Conservation (phyloP, 2,888 invertebrate species). For the Conchocele bisecta region DNA sequence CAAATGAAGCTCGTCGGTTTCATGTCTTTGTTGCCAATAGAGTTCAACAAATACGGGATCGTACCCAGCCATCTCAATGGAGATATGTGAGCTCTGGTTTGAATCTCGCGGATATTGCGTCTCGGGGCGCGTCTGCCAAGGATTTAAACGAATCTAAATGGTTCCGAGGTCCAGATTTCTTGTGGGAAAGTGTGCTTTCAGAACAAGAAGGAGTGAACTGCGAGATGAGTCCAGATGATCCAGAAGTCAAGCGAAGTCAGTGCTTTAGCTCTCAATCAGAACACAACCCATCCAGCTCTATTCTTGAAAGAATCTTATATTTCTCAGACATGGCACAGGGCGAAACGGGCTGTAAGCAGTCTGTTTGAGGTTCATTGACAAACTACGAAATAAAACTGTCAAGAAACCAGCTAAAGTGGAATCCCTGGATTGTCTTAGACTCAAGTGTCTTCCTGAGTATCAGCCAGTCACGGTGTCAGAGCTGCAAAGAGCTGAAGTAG, state of each 20-base stretch:
- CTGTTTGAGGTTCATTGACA: conserved; percentile 2
- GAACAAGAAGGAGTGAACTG: not conserved
- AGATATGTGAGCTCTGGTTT: conserved; percentile 24
- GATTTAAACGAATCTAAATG: conserved; percentile 20
- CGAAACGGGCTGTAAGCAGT: not conserved
- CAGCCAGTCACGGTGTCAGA: conserved; percentile 4
- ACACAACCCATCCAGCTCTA: not conserved
- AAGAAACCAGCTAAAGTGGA: not conserved
- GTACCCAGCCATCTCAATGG: conserved; percentile 36
- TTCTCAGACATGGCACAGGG: conserved; percentile 1
- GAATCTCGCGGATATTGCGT: conserved; percentile 54
- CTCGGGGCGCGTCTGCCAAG: conserved; percentile 28
- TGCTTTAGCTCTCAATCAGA: not conserved
- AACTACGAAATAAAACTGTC: not conserved
- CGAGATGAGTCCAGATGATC: not conserved
- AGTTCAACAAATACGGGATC: conserved; percentile 25
- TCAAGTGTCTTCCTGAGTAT: not conserved
- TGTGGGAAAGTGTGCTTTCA: not conserved
- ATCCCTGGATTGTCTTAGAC: too few species aligned
- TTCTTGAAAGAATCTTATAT: not conserved
- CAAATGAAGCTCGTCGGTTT: not conserved
- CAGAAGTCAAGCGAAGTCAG: conserved; percentile 1
- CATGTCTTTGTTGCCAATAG: not conserved
- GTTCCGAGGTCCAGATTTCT: conserved; percentile 45
- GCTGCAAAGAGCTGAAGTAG: conserved; percentile 6